phyloP scores from a whole-genome alignment of 1,140 invertebrate genomes.

The Leptoteleia sp. region DNA sequence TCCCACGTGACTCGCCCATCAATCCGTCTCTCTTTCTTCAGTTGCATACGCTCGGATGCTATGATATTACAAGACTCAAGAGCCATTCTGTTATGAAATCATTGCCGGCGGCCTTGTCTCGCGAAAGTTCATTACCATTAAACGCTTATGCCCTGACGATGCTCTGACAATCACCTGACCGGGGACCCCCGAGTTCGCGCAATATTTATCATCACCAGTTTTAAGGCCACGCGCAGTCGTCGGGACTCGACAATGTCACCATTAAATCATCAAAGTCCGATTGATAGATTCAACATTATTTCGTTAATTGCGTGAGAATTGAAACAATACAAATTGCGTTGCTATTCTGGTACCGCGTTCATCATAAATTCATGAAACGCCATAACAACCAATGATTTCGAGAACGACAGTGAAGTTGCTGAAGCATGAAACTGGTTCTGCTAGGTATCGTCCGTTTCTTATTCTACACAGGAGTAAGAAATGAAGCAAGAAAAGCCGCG shows the following conservation, averaged over 20 bases:
- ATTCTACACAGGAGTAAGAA: conserved; percentile 48
- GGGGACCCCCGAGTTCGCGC: conserved; percentile 59
- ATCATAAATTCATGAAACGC: conserved; percentile 38
- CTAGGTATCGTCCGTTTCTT: conserved; percentile 45
- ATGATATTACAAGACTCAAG: conserved; percentile 61
- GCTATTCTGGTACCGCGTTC: conserved; percentile 38
- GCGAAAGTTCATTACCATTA: conserved; percentile 81
- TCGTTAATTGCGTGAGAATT: conserved; percentile 15
- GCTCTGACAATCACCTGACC: conserved; percentile 67
- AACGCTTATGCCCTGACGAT: conserved; percentile 66
- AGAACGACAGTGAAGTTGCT: conserved; percentile 64
- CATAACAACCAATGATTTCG: conserved; percentile 49
- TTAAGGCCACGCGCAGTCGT: not conserved
- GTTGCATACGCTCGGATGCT: conserved; percentile 50
- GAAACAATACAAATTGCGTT: conserved; percentile 49
- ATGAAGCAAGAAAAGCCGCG: conserved; percentile 54
- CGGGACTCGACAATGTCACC: too few relatives aligned
- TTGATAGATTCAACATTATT: conserved; percentile 14
- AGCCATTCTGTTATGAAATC: conserved; percentile 78
- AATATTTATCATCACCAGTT: conserved; percentile 59
- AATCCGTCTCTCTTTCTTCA: conserved; percentile 35
- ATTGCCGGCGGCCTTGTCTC: conserved; percentile 76
- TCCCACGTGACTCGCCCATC: conserved; percentile 32
- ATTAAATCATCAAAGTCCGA: conserved; percentile 22
- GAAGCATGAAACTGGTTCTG: conserved; percentile 62